Conservation (phyloP, 2,797 vertebrate genomes). For the Choloepus didactylus region DNA sequence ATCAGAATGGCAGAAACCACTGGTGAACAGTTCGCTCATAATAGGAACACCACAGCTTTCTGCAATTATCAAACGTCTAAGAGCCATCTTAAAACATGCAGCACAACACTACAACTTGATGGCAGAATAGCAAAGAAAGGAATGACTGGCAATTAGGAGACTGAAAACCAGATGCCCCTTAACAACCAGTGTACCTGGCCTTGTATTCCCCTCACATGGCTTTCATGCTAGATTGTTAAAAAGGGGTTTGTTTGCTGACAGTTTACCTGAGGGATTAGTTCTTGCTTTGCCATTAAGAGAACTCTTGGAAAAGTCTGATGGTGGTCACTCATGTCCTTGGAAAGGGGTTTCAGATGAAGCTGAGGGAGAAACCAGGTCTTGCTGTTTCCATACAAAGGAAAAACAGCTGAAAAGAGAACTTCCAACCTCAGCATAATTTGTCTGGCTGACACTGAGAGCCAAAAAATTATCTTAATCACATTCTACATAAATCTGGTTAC, state of each 20-base stretch:
- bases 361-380: neutral
- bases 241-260: conserved; percentile 80
- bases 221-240: conserved; percentile 81
- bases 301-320: conserved; percentile 44
- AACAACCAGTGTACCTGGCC: conserved; percentile 59
- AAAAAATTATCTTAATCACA: conserved; percentile 44
- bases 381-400: conserved; percentile 15
- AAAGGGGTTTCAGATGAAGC: conserved; percentile 71
- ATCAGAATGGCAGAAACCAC: neutral
- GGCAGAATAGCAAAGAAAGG: neutral
- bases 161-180: conserved; percentile 41
- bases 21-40: conserved; percentile 25
- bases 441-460: neutral
- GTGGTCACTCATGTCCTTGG: conserved; percentile 26
- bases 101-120: neutral
- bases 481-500: conserved; percentile 23
- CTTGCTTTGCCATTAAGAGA: conserved; percentile 80
- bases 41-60: conserved; percentile 58
- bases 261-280: conserved; percentile 79
- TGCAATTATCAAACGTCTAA: neutral
- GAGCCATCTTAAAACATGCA: neutral
- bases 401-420: neutral
- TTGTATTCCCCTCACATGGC: neutral
- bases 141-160: neutral
- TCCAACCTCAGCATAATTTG: conserved; percentile 1